Base-by-base conservation (phyloP, 2,888 invertebrate genomes). In the Tenthredo livida region DNA sequence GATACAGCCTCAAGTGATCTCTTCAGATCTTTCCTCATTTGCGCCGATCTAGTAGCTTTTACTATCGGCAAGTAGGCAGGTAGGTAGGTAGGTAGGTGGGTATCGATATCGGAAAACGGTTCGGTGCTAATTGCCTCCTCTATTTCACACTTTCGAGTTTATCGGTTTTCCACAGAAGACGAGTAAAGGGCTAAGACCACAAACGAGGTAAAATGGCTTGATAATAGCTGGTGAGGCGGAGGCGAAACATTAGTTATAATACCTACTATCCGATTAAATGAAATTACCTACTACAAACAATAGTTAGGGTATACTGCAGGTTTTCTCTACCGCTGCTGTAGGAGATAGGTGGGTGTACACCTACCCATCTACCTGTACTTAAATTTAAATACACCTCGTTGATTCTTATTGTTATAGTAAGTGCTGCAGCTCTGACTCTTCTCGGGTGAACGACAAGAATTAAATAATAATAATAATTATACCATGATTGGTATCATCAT, bases 91-190 rank as follows among this genome's bases (percentile, higher is more conserved):
- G 61, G 61, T 80, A 33, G 29, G 21, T 72, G 25, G 65, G 43
- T 73, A 80, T 80, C 80, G 80, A 80, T 80, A 80, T 80, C 58
- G 80, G 80, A 80, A 80, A 80, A 80, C 80, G 80, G 58, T 80
- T 80, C 37, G 58, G 3, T 25, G 80, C 80, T 80, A 80, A 80
- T 80, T 80, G 61, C 80, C 80, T 40, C 80, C 40, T 80, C 61
- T 61, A 61, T 80, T 80, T 80, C 80, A 80, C 80, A 80, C 80
- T 80, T 80, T 61, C 80, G 21, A 80, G 80, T 9, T 50, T 37
- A 80, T 80, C 40, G 78, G 54, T 17, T 47, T 54, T 80, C 21
- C 40, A 15, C n/a, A 40, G 61, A 80, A 80, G 40, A 80, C 58
- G 47, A 54, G 77, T 54, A 54, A 54, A 47, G 2, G 29, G 40